Evolutionary conservation across 2,888 invertebrate genomes (phyloP).

Genomic region (Meta bourneti): DNA sequence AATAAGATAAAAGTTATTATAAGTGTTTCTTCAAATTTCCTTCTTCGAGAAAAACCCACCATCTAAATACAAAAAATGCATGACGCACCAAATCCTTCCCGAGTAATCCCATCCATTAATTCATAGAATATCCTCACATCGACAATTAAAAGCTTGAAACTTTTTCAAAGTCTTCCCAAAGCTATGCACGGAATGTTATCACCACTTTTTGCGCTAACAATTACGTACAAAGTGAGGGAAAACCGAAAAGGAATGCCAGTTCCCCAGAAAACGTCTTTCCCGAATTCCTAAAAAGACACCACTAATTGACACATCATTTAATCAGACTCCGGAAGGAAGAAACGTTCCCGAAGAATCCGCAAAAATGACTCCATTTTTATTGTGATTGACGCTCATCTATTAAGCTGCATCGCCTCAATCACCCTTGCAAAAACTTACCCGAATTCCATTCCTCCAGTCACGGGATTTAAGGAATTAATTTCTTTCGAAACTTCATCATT

Average conservation of each 20-base stretch:
- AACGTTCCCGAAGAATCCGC: neutral
- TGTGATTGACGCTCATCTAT: slow-evolving; percentile 28
- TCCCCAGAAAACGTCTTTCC: neutral
- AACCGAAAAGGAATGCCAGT: neutral
- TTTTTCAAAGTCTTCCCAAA: too few species aligned
- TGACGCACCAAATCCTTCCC: neutral
- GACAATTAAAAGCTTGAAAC: neutral
- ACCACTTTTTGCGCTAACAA: too few species aligned
- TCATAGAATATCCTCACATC: neutral
- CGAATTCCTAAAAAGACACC: slow-evolving; percentile 5
- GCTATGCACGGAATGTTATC: too few species aligned
- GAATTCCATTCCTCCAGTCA: slow-evolving; percentile 17
- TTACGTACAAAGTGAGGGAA: neutral
- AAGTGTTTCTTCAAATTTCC: too few species aligned
- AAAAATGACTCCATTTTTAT: slow-evolving; percentile 21
- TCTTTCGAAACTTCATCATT: slow-evolving; percentile 29
- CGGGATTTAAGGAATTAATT: slow-evolving; percentile 41
- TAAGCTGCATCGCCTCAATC: neutral
- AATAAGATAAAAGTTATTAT: too few species aligned
- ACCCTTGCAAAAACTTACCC: neutral
- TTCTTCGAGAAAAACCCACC: too few species aligned
- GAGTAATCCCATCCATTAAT: neutral
- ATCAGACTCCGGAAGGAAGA: slow-evolving; percentile 7
- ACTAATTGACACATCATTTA: slow-evolving; percentile 42
- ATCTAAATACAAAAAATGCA: too few species aligned